Base-by-base conservation (phyloP, 2,888 invertebrate genomes). In the Mechanitis messenoides region DNA sequence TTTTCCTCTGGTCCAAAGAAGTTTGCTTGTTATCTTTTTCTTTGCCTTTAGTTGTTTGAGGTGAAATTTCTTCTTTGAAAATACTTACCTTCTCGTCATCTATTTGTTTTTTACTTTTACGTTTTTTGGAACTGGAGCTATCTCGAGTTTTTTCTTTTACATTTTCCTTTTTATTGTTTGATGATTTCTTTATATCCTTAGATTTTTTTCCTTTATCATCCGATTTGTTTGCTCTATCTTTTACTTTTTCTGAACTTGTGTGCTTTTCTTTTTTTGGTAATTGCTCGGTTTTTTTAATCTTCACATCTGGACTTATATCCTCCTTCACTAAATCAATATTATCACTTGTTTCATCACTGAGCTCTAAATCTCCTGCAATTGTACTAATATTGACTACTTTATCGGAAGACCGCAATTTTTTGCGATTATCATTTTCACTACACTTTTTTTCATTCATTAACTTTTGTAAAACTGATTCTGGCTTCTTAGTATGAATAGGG, bases 261-360 rank as follows among this genome's bases (percentile, higher is more conserved):
- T 33, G 9, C 35, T 31, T 20, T 46, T 59, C 60, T 60, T 45
- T 12, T 11, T 60, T 53, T 3, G 20, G 59, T 58, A 58, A 33
- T 5, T n/a, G 35, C 46, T 59, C 12, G 20, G 28, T 60, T 62
- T 58, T 68, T 60, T 31, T 53, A 46, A 53, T 20, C 33, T 58
- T 62, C 45, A 5, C n/a, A 12, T 55, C 59, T 45, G 56, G 57
- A 59, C 11, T 42, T 42, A 2, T 59, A 46, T 12, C 38, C 33
- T 53, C 47, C 33, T 31, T 61, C 45, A 33, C 47, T 9, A 62
- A 46, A 45, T 68, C 77, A 38, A 65, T 66, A 66, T 74, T 74
- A 67, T 87, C 87, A 65, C 76, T 79, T 53, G 74, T 79, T 65
- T 87, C 88, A 64, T 90, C 89, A 72, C 88, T 90, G 63, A 89